Conservation (phyloP, 2,113 vertebrate genomes). For the Phyllostomus hastatus region DNA sequence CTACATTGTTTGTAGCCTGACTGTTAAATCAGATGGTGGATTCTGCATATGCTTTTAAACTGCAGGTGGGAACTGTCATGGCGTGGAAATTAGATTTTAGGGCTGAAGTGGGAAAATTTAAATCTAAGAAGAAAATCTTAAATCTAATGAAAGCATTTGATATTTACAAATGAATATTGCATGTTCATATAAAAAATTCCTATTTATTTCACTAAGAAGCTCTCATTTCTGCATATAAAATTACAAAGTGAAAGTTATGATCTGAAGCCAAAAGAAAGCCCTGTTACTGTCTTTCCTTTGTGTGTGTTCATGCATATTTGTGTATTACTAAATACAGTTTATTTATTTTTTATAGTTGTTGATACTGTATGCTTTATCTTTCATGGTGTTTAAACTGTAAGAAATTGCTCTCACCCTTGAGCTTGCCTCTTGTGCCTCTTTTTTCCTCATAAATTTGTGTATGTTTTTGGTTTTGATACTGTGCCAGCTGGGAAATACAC, state of each 20-base stretch:
- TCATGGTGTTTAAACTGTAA: background rate
- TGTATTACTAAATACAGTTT: background rate
- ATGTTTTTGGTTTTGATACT: background rate
- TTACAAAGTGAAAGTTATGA: background rate
- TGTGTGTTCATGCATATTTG: background rate
- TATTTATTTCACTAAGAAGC: slow-evolving; percentile 47
- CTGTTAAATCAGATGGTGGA: slow-evolving; percentile 59
- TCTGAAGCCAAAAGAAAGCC: background rate
- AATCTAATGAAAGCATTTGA: slow-evolving; percentile 48
- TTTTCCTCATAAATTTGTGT: background rate
- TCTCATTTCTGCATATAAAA: slow-evolving; percentile 31
- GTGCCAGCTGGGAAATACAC: background rate
- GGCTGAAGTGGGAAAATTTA: slow-evolving; percentile 52
- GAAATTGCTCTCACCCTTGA: background rate
- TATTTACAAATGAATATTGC: slow-evolving; percentile 43
- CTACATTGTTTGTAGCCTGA: slow-evolving; percentile 48
- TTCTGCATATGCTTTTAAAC: slow-evolving; percentile 61
- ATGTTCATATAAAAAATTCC: slow-evolving; percentile 29
- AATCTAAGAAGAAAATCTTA: slow-evolving; percentile 69
- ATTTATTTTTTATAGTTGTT: background rate
- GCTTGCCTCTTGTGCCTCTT: background rate
- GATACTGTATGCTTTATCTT: background rate
- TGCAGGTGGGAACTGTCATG: slow-evolving; percentile 33
- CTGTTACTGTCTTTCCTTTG: background rate
- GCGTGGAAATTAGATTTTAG: slow-evolving; percentile 50